Percentiles rank a stretch among this genome's conserved stretches.
Evolutionary conservation across 2,888 invertebrate species (phyloP).

Genomic region (Rutpela maculata): DNA sequence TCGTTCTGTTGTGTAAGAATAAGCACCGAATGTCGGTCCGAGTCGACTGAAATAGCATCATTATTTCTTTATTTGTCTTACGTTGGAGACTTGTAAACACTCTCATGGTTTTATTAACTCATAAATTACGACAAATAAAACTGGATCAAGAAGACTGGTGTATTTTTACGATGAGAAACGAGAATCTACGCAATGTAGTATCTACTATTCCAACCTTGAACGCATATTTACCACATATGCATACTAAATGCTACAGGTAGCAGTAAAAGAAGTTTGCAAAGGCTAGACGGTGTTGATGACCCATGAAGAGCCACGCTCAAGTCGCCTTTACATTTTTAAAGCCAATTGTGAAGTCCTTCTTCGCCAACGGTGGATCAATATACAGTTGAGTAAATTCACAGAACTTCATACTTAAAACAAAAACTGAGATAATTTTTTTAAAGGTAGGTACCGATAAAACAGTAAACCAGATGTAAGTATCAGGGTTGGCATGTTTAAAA

Average conservation of each 20-base stretch:
- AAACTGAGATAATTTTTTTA: too few relatives aligned
- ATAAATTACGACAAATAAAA: conserved; percentile 3
- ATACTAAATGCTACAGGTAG: conserved; percentile 20
- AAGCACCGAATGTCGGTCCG: background rate
- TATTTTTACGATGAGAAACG: background rate
- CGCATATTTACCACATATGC: conserved; percentile 11
- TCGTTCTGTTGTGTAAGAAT: background rate
- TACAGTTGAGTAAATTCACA: background rate
- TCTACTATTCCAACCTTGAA: conserved; percentile 19
- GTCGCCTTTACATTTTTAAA: conserved; percentile 14
- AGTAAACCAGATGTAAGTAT: too few relatives aligned
- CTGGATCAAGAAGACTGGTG: conserved; percentile 2
- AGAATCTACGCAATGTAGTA: background rate
- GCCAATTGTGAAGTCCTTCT: background rate
- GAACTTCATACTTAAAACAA: background rate
- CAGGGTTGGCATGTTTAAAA: too few relatives aligned
- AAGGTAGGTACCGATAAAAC: too few relatives aligned
- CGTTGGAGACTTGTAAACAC: conserved; percentile 7
- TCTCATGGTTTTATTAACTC: conserved; percentile 1
- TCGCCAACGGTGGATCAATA: background rate
- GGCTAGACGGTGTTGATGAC: conserved; percentile 38
- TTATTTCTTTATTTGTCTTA: conserved; percentile 2
- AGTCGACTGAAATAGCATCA: background rate
- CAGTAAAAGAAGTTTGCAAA: conserved; percentile 21
- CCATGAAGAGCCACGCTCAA: conserved; percentile 7